Evolutionary conservation across 1,140 invertebrate genomes (phyloP), one percentile per base, ranked within the genome.

Genomic region (Lysiphlebus fabarum): DNA sequence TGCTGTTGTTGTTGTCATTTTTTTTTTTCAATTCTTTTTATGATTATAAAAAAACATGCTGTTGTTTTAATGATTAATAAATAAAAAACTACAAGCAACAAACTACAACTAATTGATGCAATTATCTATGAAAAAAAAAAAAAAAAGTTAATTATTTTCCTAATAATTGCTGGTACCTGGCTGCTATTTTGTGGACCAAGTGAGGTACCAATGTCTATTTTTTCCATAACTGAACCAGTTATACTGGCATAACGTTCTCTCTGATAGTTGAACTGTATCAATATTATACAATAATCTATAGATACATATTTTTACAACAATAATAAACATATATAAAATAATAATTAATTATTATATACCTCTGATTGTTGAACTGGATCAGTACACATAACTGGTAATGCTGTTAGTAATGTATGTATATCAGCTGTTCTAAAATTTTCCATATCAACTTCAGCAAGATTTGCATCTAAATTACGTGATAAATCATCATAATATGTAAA

Each of bases 361-460:
- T 80, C 77, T 38, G 76, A 78, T 66, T 75, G 74, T 71, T 79
- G 74, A 75, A 84, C 72, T 59, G 77, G 77, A 68, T 84, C 77
- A 44, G 81, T 72, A 69, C 85, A 86, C 79, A 87, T 87, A 26
- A 87, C 86, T 40, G 89, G 90, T 68, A 91, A 77, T 70, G 89
- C 87, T 38, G 87, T 88, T 47, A 93, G 83, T 67, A 94, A 81
- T 59, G 89, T 90, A 70, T 93, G 90, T 70, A 96, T 95, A 70
- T 96, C 92, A 76, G 94, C 89, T 7, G 90, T 91, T 62, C 87
- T 85, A 79, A 94, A 95, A 72, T 91, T 92, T 77, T 96, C 93
- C 89, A 96, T 96, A 74, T 95, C 93, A 38, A 93, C 92, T 79
- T 95, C 91, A 33, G 93, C 93, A 64, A 96, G 83, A 76, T 95